Base-by-base conservation (phyloP, 2,113 vertebrate species). In the Menidia beryllina region DNA sequence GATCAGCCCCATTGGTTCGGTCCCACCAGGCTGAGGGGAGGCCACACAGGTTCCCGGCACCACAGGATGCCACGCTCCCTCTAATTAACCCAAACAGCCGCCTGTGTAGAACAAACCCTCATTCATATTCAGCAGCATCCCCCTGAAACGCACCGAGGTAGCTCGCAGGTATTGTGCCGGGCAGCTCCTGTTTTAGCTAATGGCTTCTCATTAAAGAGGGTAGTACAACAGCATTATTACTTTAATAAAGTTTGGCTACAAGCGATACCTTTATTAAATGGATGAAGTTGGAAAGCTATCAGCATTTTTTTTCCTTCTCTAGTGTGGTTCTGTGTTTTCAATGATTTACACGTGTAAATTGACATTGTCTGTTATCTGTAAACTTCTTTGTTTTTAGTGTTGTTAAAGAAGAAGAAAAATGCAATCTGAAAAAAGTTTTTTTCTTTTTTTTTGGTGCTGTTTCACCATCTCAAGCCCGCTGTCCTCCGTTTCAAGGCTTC, bases 11-110 rank as follows among this genome's bases (percentile, higher is more conserved):
- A 60, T 63, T 81, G 69, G 85, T 88, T 82, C 73, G 54, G 64
- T 74, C 78, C 41, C 76, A 68, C 48, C 57, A 48, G 62, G 58
- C 75, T 63, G 39, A 64, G 67, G 67, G 24, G 43, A 80, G 67
- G 64, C 80, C 39, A 54, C 72, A 63, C 75, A 66, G 72, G 68
- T 83, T 87, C 57, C 17, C 30, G 6, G 66, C 57, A 11, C 60
- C 76, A 72, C 58, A 30, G 85, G 78, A 78, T 77, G 52, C 53
- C 64, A 73, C 50, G 56, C 62, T 86, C 67, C 38, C 38, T 30
- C 75, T 83, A 89, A 90, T 88, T 87, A 87, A 78, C 85, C 83
- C 81, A 77, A 79, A 81, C 70, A 87, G 76, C 67, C 24, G 7
- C 41, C 51, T 74, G 68, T 67, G 72, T 82, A 51, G 72, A 74